Base-by-base conservation (phyloP, 2,113 vertebrate genomes). In the Actenoides lindsayi region DNA sequence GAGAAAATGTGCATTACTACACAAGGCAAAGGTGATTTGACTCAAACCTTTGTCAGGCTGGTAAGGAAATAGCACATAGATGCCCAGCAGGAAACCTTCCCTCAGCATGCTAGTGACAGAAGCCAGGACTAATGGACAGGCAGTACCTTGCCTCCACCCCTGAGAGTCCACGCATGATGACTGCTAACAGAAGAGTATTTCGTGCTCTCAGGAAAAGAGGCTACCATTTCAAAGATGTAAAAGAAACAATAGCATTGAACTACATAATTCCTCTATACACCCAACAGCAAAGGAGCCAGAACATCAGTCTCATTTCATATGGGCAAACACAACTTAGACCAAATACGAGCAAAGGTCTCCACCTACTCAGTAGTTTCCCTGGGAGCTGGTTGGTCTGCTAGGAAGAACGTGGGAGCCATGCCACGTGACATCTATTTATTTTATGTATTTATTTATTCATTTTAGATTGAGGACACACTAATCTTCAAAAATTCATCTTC, bases 401-500 rank as follows among this genome's bases (percentile, higher is more conserved):
- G 27, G 44, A 69, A 89, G 57, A 90, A 85, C 15, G 56, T 41
- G 28, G n/a, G 25, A 84, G 65, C 59, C 37, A 50, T 25, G 7
- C 57, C 94, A 91, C 39, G 67, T 18, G 18, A 31, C 85, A 88
- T n/a, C 44, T 95, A 82, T 90, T 80, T 87, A 81, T 92, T 89
- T 81, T n/a, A 77, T 35, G 9, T 14, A 83, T 78, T 85, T 84
- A 68, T 87, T 79, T 67, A 94, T 63, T 85, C 76, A 41, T 90
- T 95, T 90, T 79, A 27, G 41, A 85, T 35, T 42, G 60, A 95
- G 85, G 60, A 91, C 44, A 84, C 17, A n/a, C 62, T 62, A 54
- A 91, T 94, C 77, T 96, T 94, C 53, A 91, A 93, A 94, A 96
- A 75, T 30, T 33, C 46, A 88, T 89, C 48, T 92, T 96, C 82